Percentiles rank a stretch among this genome's conserved stretches.
Evolutionary conservation across 2,888 invertebrate genomes (phyloP).

Genomic region (Alloscopus bannaensis): DNA sequence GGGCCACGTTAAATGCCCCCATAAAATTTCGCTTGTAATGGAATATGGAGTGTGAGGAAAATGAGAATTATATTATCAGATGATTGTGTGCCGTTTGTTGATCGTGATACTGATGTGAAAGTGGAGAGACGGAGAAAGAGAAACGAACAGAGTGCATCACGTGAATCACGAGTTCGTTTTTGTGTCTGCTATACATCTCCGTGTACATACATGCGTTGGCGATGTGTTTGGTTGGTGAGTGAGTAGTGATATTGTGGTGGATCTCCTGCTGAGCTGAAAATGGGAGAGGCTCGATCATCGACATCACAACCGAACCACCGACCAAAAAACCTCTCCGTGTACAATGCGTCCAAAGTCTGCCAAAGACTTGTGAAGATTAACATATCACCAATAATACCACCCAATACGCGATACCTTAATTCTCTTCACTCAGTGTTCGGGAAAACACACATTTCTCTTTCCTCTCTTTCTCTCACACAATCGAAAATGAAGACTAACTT

Average conservation of each 20-base stretch:
- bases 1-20: constrained; percentile 50
- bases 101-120: constrained; percentile 19
- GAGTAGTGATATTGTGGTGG: constrained; percentile 51
- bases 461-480: too few species aligned
- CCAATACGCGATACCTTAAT: background rate
- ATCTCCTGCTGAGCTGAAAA: constrained; percentile 55
- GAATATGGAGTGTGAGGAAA: constrained; percentile 24
- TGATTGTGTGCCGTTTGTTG: background rate
- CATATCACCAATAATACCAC: constrained; percentile 40
- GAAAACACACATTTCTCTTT: too few species aligned
- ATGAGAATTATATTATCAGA: constrained; percentile 23
- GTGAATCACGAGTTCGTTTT: constrained; percentile 40
- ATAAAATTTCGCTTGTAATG: constrained; percentile 47
- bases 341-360: background rate
- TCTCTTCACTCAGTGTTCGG: too few species aligned
- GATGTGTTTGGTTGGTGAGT: too few species aligned
- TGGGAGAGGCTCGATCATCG: constrained; percentile 61
- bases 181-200: too few species aligned
- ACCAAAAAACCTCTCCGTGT: background rate
- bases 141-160: too few species aligned
- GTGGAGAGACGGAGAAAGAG: too few species aligned
- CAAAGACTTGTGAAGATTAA: constrained; percentile 30
- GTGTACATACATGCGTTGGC: constrained; percentile 23
- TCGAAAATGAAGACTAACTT: too few species aligned
- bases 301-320: constrained; percentile 25